phyloP scores from a whole-genome alignment of 2,113 vertebrate genomes.

The Isichthys henryi region DNA sequence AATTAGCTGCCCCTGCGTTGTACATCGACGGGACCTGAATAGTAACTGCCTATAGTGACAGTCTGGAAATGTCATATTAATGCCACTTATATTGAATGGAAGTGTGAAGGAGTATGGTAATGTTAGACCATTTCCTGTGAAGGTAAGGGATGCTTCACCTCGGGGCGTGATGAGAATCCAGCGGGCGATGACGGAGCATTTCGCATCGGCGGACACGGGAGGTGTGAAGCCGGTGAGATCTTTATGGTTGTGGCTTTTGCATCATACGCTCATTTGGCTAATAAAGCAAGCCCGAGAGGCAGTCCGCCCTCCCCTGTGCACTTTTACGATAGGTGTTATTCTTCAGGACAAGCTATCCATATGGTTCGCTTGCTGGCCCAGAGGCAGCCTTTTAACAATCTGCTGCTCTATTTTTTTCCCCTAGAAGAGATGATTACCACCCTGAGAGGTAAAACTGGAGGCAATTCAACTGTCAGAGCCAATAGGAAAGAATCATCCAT shows the following conservation, averaged over 20 bases:
- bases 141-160: background rate
- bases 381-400: slow-evolving; percentile 18
- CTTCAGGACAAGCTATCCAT: slow-evolving; percentile 24
- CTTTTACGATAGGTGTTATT: slow-evolving; percentile 29
- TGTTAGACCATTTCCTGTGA: background rate
- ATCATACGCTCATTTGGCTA: slow-evolving; percentile 17
- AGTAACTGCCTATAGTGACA: slow-evolving; percentile 48
- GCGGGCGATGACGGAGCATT: background rate
- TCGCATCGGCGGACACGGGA: background rate
- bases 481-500: background rate
- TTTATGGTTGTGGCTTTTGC: background rate
- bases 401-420: background rate
- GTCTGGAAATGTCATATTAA: slow-evolving; percentile 49
- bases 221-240: background rate
- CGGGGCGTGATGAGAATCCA: background rate
- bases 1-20: slow-evolving; percentile 60
- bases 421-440: slow-evolving; percentile 6
- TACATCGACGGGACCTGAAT: slow-evolving; percentile 52
- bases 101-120: background rate
- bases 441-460: background rate
- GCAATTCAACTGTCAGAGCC: background rate
- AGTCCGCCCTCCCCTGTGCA: slow-evolving; percentile 27
- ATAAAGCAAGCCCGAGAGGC: slow-evolving; percentile 20
- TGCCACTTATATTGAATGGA: background rate
- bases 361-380: slow-evolving; percentile 15